Evolutionary conservation across 2,113 vertebrate genomes (phyloP).

Genomic region (Aegotheles bennettii): DNA sequence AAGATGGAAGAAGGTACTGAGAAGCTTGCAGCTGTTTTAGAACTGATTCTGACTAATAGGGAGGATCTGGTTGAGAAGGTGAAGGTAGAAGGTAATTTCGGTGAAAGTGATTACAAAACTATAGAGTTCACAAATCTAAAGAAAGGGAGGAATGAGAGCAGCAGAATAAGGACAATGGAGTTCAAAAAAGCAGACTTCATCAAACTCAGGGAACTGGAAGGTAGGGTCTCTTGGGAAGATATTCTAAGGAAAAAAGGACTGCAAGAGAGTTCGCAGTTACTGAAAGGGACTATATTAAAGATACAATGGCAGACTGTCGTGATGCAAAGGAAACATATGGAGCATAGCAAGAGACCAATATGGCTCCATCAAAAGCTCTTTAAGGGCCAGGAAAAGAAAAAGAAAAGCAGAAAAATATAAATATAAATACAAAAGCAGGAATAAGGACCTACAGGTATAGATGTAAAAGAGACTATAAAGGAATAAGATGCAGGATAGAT

Average conservation of each 20-base stretch:
- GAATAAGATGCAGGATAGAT: background rate
- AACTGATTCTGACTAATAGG: background rate
- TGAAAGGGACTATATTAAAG: constrained; percentile 3
- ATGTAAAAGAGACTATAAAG: background rate
- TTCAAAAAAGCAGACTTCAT: constrained; percentile 13
- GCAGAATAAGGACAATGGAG: constrained; percentile 13
- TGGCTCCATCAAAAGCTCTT: background rate
- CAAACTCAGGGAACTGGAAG: constrained; percentile 20
- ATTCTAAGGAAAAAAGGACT: constrained; percentile 15
- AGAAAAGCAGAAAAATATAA: background rate
- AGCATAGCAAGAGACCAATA: background rate
- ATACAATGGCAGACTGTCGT: background rate
- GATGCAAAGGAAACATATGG: background rate
- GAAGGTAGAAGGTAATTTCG: background rate
- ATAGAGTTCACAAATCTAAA: constrained; percentile 13
- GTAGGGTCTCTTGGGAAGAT: constrained; percentile 3
- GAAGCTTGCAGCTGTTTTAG: background rate
- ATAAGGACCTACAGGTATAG: background rate
- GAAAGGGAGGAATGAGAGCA: background rate
- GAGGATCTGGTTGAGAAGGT: background rate
- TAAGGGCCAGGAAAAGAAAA: background rate
- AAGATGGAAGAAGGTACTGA: background rate
- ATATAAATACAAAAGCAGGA: background rate
- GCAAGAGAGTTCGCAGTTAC: background rate
- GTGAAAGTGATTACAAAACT: constrained; percentile 24